Evolutionary conservation across 2,888 invertebrate species (phyloP).

Genomic region (Meandrusa payeni): DNA sequence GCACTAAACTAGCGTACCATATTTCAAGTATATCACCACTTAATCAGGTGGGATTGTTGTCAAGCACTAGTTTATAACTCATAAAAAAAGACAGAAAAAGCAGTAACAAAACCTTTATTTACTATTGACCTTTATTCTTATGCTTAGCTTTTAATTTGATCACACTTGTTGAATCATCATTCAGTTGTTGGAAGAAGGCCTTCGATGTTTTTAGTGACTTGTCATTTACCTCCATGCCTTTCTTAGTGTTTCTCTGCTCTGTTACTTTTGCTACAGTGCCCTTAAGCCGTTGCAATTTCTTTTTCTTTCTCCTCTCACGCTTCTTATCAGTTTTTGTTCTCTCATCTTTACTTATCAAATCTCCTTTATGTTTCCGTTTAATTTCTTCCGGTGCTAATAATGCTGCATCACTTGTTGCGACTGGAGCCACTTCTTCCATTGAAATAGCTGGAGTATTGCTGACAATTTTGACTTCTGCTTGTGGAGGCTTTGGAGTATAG

Average conservation of each 20-base stretch:
- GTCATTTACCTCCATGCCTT: conserved; percentile 81
- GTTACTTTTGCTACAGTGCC: conserved; percentile 64
- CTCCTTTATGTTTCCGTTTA: conserved; percentile 80
- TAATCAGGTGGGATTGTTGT: too few relatives aligned
- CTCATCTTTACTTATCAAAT: conserved; percentile 87
- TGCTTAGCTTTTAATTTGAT: conserved; percentile 54
- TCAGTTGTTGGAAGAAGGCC: conserved; percentile 92
- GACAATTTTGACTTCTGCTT: conserved; percentile 93
- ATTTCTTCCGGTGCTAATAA: conserved; percentile 97
- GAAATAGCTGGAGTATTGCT: conserved; percentile 94
- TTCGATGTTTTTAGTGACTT: conserved; percentile 84
- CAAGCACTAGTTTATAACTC: too few relatives aligned
- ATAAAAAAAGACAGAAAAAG: too few relatives aligned
- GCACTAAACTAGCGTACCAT: too few relatives aligned
- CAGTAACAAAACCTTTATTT: conserved; percentile 25
- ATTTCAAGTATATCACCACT: too few relatives aligned
- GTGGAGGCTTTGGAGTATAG: conserved; percentile 93
- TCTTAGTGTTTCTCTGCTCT: conserved; percentile 77
- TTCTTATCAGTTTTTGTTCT: conserved; percentile 93
- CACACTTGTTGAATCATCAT: conserved; percentile 83
- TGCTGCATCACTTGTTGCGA: conserved; percentile 91
- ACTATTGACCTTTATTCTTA: conserved; percentile 53
- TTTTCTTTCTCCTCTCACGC: conserved; percentile 92
- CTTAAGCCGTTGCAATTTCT: conserved; percentile 84
- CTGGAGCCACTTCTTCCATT: conserved; percentile 98